Evolutionary conservation across 2,113 vertebrate genomes (phyloP).

Genomic region (Ia io): DNA sequence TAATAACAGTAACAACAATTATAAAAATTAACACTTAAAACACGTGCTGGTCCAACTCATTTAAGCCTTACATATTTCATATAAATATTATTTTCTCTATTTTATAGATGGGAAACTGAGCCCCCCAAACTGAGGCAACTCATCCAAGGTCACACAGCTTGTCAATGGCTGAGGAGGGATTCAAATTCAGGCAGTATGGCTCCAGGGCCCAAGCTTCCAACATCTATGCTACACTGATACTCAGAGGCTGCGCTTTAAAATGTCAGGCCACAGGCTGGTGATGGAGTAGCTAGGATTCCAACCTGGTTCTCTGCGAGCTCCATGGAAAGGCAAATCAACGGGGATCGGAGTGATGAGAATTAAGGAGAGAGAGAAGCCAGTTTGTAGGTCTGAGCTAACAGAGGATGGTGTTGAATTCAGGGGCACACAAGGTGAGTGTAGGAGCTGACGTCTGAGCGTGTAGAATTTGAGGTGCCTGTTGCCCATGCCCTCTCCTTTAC

Average conservation of each 20-base stretch:
- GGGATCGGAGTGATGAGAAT: background rate
- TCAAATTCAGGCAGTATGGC: background rate
- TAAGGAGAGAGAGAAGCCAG: no score
- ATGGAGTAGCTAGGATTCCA: background rate
- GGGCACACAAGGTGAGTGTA: background rate
- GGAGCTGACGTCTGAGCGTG: background rate
- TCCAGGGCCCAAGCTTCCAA: background rate
- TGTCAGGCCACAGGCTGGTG: background rate
- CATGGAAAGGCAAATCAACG: background rate
- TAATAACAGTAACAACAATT: background rate
- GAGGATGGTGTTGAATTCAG: background rate
- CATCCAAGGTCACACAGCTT: background rate
- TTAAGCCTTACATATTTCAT: background rate
- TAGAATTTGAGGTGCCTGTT: fast-evolving
- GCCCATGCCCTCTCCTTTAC: background rate
- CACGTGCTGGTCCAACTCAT: background rate
- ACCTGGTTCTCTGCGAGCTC: background rate
- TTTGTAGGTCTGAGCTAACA: background rate
- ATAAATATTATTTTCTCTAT: background rate
- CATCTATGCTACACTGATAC: background rate
- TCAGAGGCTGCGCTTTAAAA: background rate
- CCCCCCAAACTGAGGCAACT: background rate
- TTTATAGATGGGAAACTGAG: background rate
- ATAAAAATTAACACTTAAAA: background rate
- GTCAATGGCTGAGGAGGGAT: background rate